phyloP scores from a whole-genome alignment of 2,888 invertebrate species.

The Cotesia congregata region DNA sequence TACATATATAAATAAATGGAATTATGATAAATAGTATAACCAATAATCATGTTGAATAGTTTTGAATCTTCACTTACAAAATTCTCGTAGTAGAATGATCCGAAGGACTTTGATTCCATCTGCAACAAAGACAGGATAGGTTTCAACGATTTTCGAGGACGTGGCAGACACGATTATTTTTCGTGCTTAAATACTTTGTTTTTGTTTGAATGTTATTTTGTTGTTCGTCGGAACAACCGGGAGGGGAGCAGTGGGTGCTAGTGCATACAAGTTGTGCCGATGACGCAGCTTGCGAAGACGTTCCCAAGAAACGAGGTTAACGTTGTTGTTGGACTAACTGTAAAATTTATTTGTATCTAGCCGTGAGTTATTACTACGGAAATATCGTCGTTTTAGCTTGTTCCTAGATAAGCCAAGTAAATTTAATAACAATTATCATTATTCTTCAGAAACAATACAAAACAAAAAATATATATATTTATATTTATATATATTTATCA shows the following conservation, averaged over 20 bases:
- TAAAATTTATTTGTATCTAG: slow-evolving; percentile 58
- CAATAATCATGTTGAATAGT: slow-evolving; percentile 31
- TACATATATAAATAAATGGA: slow-evolving; percentile 1
- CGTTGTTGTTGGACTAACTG: slow-evolving; percentile 63
- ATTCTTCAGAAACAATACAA: background rate
- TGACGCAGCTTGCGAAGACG: slow-evolving; percentile 70
- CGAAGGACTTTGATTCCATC: slow-evolving; percentile 97
- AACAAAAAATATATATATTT: background rate
- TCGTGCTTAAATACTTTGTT: slow-evolving; percentile 32
- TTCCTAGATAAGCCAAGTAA: slow-evolving; percentile 40
- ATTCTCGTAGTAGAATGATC: slow-evolving; percentile 96
- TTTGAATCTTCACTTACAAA: slow-evolving; percentile 83
- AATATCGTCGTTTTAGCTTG: slow-evolving; percentile 19
- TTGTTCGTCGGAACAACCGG: slow-evolving; percentile 47
- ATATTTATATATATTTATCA: slow-evolving; percentile 24
- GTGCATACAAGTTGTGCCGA: slow-evolving; percentile 68
- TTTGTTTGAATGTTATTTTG: slow-evolving; percentile 44
- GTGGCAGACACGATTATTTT: slow-evolving; percentile 43
- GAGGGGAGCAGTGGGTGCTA: slow-evolving; percentile 44
- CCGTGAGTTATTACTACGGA: slow-evolving; percentile 47
- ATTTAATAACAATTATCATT: slow-evolving; percentile 16
- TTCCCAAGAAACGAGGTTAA: slow-evolving; percentile 67
- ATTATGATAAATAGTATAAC: background rate
- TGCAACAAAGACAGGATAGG: slow-evolving; percentile 76
- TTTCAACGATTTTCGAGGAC: slow-evolving; percentile 67